Evolutionary conservation across 2,888 invertebrate genomes (phyloP), one percentile per base, ranked within the genome.

Genomic region (Baccha elongata): DNA sequence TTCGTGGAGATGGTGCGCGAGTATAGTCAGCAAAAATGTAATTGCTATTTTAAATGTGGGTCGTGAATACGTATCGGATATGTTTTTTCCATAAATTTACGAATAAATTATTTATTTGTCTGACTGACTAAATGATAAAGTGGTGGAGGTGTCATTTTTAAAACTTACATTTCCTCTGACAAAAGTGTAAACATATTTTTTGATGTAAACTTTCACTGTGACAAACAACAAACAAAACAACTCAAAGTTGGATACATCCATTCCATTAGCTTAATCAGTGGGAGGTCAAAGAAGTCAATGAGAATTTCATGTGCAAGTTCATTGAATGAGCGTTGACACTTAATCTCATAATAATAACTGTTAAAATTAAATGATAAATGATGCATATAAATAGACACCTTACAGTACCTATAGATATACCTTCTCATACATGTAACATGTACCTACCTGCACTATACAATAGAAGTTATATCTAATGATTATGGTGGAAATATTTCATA

Each of bases 41-140:
- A 46, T 71, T 81, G 76, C 81, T 71, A 81, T 81, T 76, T 81
- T 6, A 40, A 76, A 81, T 81, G 76, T 81, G 76, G 81, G 81
- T 81, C 81, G 81, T 44, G 23, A 0, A 21, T 53, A 19, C 8
- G 19, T 55, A 44, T 64, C 37, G 64, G 58, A 81, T 60, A 46
- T 58, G 50, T 53, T 52, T 67, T 65, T 52, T 48, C 11, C 64
- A 10, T 44, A 32, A 17, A 29, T 11, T 69, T 69, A 46, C 23
- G 64, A 72, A 50, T 74, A 35, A 58, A 58, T 58, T 40, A 58
- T 58, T 58, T 58, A 23, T 71, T 46, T 71, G 69, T 46, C 71
- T 19, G 21, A 50, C n/a, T 48, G 17, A n/a, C 23, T 21, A n/a
- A 3, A 3, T 23, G 69, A 75, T 65, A 35, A 60, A 64, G 65